Conservation (phyloP, 1,140 invertebrate species). For the Trypoxylus dichotomus region DNA sequence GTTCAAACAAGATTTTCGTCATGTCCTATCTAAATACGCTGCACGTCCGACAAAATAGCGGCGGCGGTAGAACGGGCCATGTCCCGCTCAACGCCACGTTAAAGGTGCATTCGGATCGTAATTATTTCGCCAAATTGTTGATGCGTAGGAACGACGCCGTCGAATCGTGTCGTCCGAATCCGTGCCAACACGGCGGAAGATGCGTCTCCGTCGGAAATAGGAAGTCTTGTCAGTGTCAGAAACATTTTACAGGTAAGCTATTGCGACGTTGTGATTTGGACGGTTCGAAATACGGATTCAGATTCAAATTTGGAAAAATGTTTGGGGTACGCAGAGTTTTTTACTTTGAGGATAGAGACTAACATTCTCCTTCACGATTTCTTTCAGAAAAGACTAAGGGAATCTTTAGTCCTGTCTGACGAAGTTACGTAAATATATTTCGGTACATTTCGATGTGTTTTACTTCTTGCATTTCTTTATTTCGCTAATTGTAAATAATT, state of each 20-base stretch:
- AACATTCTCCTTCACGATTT: no score
- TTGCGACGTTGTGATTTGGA: no score
- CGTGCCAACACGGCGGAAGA: conserved; percentile 67
- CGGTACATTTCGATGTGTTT: no score
- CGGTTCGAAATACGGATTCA: no score
- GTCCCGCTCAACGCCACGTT: conserved; percentile 60
- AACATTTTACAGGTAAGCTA: conserved; percentile 61
- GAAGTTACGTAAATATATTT: no score
- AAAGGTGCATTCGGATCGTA: conserved; percentile 55
- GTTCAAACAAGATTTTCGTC: conserved; percentile 53
- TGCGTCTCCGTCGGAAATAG: conserved; percentile 59
- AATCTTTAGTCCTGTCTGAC: no score
- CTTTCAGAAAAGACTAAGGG: no score
- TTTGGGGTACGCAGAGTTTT: no score
- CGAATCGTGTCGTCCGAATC: conserved; percentile 69
- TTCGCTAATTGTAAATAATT: no score
- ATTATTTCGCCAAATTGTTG: conserved; percentile 63
- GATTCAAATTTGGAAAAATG: no score
- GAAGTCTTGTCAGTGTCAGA: conserved; percentile 65
- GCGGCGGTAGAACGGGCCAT: conserved; percentile 49
- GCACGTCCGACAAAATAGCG: conserved; percentile 58
- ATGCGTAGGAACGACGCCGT: conserved; percentile 59
- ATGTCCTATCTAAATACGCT: conserved; percentile 65
- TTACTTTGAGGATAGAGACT: no score
- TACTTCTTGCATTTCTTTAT: no score